A percentile compares a stretch with the other conserved stretches of the same genome.
Conservation (phyloP, 2,888 invertebrate species). For the Hecatera dysodea region DNA sequence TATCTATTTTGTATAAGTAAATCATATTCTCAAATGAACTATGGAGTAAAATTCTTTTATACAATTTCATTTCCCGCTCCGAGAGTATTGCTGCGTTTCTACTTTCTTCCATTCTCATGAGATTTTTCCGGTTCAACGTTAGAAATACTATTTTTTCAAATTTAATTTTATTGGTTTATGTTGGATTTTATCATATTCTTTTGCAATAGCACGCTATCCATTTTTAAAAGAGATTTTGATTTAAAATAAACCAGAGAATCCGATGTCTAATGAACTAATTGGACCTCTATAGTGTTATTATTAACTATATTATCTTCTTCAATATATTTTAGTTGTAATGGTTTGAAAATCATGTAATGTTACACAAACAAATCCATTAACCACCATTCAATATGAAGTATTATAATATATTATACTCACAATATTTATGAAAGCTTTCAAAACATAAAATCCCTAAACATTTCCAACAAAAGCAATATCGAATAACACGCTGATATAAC, state of each 20-base stretch:
- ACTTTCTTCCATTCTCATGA: constrained; percentile 38
- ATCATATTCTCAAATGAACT: constrained; percentile 18
- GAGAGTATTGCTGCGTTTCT: constrained; percentile 15
- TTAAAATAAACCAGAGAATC: background rate
- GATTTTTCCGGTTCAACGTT: constrained; percentile 5
- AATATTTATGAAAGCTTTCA: background rate
- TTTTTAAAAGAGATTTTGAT: background rate
- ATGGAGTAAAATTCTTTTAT: constrained; percentile 2
- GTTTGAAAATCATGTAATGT: background rate
- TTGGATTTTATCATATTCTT: background rate
- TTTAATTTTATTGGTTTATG: background rate
- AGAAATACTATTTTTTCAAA: constrained; percentile 1
- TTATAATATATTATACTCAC: too few species aligned
- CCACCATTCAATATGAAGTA: too few species aligned
- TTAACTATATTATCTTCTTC: background rate
- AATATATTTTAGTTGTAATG: background rate
- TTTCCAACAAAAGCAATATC: constrained; percentile 1
- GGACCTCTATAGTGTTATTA: too few species aligned
- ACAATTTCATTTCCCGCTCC: constrained; percentile 5
- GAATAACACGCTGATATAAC: constrained; percentile 9
- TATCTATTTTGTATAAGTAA: constrained; percentile 34
- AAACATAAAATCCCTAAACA: constrained; percentile 4
- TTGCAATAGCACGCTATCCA: background rate
- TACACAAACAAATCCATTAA: background rate
- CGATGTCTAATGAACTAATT: too few species aligned